Evolutionary conservation across 1,140 invertebrate genomes (phyloP), one percentile per base, ranked within the genome.

Genomic region (Dendroctonus ponderosae): DNA sequence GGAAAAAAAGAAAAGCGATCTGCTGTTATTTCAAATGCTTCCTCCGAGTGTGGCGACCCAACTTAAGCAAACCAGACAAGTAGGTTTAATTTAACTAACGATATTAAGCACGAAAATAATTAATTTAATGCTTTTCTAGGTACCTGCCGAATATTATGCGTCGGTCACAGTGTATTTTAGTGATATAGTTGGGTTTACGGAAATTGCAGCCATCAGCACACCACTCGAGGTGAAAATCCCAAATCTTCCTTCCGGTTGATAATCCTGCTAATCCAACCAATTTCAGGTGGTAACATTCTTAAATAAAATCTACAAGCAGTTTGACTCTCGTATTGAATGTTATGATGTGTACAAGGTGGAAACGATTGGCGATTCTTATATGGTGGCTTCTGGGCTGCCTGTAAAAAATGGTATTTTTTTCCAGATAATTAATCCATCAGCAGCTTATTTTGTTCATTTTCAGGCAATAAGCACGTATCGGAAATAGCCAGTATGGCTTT

Each of bases 291-390:
- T 94, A 5, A 90, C 87, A 61, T 91, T 94, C 73, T 80, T 95
- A 0, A 94, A 95, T 76, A 90, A 90, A 41, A 87, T 95, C 12
- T 90, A 94, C 79, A 92, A 91, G 67, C 79, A 90, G 48, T 95
- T 94, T 76, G 92, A 95, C 77, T 87, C 88, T 26, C 83, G 90
- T 48, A 93, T 94, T 62, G 89, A 92, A 79, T 88, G 89, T 69
- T 94, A 92, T 74, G 91, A 93, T 72, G 91, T 93, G 2, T 94
- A 94, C 75, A 94, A 94, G 79, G 93, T 95, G 9, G 92, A 95
- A 79, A 95, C 93, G 0, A 96, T 95, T 65, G 92, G 93, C 0
- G 93, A 96, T 79, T 94, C 92, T 0, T 96, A 96, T 77, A 95
- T 96, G 93, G 92, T 94, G 3, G 90, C 90, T 2, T 92, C 90